A percentile compares a stretch with the other conserved stretches of the same genome.
Evolutionary conservation across 2,797 vertebrate species (phyloP).

Genomic region (Petrocephalus schoutedeni): DNA sequence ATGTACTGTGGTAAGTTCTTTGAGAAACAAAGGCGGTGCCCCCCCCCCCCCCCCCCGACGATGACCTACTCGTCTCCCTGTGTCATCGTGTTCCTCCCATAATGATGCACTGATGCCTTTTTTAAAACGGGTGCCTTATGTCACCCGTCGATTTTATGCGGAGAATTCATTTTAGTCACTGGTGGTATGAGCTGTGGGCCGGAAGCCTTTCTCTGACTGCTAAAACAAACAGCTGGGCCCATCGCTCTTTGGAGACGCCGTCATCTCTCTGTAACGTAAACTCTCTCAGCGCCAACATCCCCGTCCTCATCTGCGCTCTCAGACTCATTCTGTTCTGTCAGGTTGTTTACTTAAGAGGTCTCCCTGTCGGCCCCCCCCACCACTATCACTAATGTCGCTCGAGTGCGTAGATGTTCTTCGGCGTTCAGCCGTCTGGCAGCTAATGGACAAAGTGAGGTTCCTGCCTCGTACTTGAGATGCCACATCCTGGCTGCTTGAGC

Average conservation of each 20-base stretch:
- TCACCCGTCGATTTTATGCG: neutral
- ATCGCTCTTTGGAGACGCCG: neutral
- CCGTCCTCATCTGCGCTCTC: neutral
- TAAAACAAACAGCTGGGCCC: slow-evolving; percentile 2
- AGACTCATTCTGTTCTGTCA: neutral
- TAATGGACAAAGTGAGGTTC: neutral
- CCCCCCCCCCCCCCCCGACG: neutral
- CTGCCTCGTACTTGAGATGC: neutral
- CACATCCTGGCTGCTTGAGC: neutral
- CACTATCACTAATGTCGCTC: neutral
- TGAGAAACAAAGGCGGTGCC: neutral
- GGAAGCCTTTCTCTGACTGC: neutral
- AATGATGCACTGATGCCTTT: neutral
- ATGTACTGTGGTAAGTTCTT: slow-evolving; percentile 72
- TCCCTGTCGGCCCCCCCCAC: neutral
- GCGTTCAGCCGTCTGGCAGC: neutral
- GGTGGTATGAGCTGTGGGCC: neutral
- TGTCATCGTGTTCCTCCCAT: neutral
- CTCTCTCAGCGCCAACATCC: neutral
- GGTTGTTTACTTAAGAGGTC: neutral
- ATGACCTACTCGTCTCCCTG: neutral
- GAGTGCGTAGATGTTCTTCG: neutral
- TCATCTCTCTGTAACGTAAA: slow-evolving; percentile 18
- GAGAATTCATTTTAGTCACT: neutral
- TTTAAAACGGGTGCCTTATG: neutral